phyloP scores from a whole-genome alignment of 2,888 invertebrate species.

The Dusona sp. region DNA sequence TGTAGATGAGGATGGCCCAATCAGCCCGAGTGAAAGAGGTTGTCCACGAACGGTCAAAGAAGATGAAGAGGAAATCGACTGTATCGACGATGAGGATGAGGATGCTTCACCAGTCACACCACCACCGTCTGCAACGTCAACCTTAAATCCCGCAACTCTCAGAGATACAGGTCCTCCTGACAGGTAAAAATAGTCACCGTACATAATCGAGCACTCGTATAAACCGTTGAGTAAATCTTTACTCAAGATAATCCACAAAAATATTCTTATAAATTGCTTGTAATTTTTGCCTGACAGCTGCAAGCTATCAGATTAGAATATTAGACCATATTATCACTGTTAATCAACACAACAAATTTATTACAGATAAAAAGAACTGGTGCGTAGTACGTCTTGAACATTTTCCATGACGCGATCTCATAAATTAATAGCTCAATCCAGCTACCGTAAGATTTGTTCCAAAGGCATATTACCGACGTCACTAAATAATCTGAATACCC shows the following conservation, averaged over 20 bases:
- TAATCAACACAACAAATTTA: constrained; percentile 46
- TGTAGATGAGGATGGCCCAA: constrained; percentile 87
- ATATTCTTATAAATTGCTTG: constrained; percentile 6
- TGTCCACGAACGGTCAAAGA: constrained; percentile 84
- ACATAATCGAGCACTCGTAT: neutral
- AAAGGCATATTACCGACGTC: constrained; percentile 36
- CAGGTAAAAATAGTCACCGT: constrained; percentile 71
- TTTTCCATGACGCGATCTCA: constrained; percentile 39
- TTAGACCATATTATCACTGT: constrained; percentile 6
- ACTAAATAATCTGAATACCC: constrained; percentile 35
- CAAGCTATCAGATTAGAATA: constrained; percentile 49
- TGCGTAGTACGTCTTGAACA: constrained; percentile 21
- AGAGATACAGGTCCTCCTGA: constrained; percentile 82
- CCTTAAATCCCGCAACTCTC: constrained; percentile 81
- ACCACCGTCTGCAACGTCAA: constrained; percentile 79
- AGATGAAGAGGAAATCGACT: constrained; percentile 85
- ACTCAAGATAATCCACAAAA: constrained; percentile 12
- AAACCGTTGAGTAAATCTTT: constrained; percentile 27
- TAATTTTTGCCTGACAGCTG: constrained; percentile 42
- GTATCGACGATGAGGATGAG: constrained; percentile 83
- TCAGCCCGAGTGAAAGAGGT: constrained; percentile 84
- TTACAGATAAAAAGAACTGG: constrained; percentile 20
- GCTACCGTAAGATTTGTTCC: constrained; percentile 38
- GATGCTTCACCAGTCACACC: constrained; percentile 80
- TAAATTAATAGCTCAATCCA: constrained; percentile 52